Percentiles rank a stretch among this genome's conserved stretches.
Conservation (phyloP, 2,113 vertebrate genomes). For the Panthera tigris region DNA sequence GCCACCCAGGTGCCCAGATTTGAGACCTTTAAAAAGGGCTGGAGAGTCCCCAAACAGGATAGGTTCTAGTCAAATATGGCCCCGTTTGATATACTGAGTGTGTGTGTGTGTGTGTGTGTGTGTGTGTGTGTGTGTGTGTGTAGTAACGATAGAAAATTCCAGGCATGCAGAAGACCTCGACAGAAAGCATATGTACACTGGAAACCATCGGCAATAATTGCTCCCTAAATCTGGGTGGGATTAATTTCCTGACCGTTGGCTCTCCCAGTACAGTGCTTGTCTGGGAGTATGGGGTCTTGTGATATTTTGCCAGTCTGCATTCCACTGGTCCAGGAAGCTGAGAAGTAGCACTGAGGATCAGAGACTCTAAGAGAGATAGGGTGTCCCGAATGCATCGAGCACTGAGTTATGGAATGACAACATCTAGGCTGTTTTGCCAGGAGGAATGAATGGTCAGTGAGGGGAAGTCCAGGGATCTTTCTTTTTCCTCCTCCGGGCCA, state of each 20-base stretch:
- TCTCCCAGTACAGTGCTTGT: rapidly evolving
- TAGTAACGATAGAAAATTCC: neutral
- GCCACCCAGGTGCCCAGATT: no score
- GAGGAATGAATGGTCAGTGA: neutral
- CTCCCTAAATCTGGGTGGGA: neutral
- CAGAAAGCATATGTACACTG: neutral
- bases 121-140: no score
- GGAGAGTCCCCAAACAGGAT: neutral
- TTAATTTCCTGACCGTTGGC: neutral
- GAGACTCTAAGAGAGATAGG: neutral
- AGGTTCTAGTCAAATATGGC: neutral
- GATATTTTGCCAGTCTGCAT: neutral
- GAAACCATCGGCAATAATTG: neutral
- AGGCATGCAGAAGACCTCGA: neutral
- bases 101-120: neutral
- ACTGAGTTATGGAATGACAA: neutral
- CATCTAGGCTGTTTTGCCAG: neutral
- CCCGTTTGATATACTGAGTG: neutral
- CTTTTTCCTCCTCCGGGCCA: neutral
- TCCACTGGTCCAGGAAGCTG: neutral
- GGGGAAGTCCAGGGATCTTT: neutral
- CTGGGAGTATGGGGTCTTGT: neutral
- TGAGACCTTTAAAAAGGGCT: neutral
- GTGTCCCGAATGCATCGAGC: neutral
- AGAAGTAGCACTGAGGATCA: neutral